A percentile compares a stretch with the other conserved stretches of the same genome.
phyloP scores from a whole-genome alignment of 1,140 invertebrate species.

The Heliconius hewitsoni region DNA sequence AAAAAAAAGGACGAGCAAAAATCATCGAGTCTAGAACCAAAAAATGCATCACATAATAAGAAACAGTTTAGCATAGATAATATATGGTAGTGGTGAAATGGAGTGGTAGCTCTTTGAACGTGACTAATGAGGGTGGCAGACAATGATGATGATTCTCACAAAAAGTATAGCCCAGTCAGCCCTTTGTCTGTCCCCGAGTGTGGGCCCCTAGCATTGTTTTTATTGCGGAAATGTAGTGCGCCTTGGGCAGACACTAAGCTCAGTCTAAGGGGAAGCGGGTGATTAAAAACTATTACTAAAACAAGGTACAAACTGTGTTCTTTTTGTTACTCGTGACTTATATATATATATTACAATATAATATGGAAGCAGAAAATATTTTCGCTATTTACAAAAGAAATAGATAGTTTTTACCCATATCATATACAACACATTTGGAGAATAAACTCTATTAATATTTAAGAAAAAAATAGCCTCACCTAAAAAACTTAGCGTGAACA shows the following conservation, averaged over 20 bases:
- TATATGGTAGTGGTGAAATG: constrained; percentile 13
- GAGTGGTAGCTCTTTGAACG: constrained; percentile 33
- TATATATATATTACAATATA: too few relatives aligned
- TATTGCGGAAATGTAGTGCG: constrained; percentile 34
- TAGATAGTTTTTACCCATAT: too few relatives aligned
- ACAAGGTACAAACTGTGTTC: neutral
- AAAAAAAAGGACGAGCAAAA: too few relatives aligned
- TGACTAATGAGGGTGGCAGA: constrained; percentile 38
- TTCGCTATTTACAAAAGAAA: too few relatives aligned
- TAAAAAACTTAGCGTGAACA: neutral
- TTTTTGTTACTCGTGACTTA: neutral
- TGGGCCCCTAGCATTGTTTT: constrained; percentile 33
- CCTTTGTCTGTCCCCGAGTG: constrained; percentile 33
- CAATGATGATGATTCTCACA: constrained; percentile 35
- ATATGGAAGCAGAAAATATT: too few relatives aligned
- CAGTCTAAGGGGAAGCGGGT: neutral
- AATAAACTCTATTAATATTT: too few relatives aligned
- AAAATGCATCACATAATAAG: neutral
- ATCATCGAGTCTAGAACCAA: neutral
- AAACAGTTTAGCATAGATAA: neutral
- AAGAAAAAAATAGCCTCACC: too few relatives aligned
- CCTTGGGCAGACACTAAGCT: constrained; percentile 13
- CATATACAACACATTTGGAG: too few relatives aligned
- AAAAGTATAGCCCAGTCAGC: constrained; percentile 33
- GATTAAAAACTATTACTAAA: neutral